Conservation (phyloP, 2,888 invertebrate species). For the Stenoptilia bipunctidactyla region DNA sequence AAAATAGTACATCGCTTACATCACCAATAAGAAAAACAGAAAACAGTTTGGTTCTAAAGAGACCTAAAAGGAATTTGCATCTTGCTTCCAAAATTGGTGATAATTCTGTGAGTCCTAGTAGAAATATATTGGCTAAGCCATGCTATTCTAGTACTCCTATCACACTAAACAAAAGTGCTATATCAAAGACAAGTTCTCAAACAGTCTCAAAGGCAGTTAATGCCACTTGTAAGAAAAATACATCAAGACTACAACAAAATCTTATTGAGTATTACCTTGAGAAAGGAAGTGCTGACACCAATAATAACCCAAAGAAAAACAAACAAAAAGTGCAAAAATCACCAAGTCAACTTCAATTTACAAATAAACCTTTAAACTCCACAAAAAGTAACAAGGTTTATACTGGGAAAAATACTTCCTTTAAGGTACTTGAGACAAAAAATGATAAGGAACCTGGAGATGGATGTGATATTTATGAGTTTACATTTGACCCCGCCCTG, state of each 20-base stretch:
- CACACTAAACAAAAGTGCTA: conserved; percentile 8
- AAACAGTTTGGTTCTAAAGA: conserved; percentile 27
- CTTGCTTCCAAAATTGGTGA: conserved; percentile 48
- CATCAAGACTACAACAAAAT: conserved; percentile 1
- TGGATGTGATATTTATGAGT: conserved; percentile 54
- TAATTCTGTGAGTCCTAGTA: conserved; percentile 43
- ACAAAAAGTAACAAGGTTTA: too few relatives aligned
- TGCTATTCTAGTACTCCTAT: conserved; percentile 45
- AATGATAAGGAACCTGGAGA: conserved; percentile 18
- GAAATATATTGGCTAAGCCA: conserved; percentile 39
- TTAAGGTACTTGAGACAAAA: conserved; percentile 36
- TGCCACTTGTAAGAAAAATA: conserved; percentile 1
- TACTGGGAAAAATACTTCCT: conserved; percentile 23
- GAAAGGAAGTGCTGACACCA: conserved; percentile 1
- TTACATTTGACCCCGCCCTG: conserved; percentile 56
- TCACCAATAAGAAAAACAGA: conserved; percentile 24
- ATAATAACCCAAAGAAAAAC: conserved; percentile 4
- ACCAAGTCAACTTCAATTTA: too few relatives aligned
- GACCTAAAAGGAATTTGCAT: conserved; percentile 42
- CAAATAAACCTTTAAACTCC: too few relatives aligned
- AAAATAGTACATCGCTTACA: conserved; percentile 28
- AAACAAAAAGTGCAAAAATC: too few relatives aligned
- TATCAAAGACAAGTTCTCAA: conserved; percentile 8
- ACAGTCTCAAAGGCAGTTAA: neutral
- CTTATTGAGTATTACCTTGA: neutral